phyloP scores from a whole-genome alignment of 2,113 vertebrate genomes.

The Tapirus terrestris region DNA sequence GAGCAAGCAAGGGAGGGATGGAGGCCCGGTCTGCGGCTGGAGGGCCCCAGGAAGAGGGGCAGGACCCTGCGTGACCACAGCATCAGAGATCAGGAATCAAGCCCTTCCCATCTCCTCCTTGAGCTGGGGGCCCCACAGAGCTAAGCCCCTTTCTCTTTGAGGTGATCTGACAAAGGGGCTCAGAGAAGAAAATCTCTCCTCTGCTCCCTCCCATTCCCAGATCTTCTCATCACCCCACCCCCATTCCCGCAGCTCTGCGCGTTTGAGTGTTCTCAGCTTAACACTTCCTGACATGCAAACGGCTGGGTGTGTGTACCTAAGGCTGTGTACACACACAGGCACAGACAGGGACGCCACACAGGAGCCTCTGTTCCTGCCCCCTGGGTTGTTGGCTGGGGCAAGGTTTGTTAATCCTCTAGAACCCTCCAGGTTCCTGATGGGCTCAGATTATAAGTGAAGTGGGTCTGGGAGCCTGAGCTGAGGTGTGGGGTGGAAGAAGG shows the following conservation, averaged over 20 bases:
- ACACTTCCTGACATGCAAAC: slow-evolving; percentile 68
- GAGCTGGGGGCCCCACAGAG: neutral
- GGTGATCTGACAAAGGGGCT: neutral
- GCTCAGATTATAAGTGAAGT: neutral
- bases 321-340: neutral
- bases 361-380: neutral
- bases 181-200: neutral
- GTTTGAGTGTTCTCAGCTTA: neutral
- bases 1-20: fast-evolving
- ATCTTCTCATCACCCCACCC: neutral
- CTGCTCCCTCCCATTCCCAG: neutral
- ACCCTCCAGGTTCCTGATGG: neutral
- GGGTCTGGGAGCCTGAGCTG: neutral
- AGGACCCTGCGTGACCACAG: neutral
- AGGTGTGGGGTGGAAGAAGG: neutral
- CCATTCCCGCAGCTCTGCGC: neutral
- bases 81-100: neutral
- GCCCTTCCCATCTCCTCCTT: neutral
- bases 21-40: neutral
- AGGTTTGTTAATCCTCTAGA: neutral
- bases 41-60: neutral
- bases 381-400: neutral
- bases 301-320: neutral
- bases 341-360: neutral
- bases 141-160: neutral